Evolutionary conservation across 2,797 vertebrate genomes (phyloP).

Genomic region (Hoplostethus mediterraneus): DNA sequence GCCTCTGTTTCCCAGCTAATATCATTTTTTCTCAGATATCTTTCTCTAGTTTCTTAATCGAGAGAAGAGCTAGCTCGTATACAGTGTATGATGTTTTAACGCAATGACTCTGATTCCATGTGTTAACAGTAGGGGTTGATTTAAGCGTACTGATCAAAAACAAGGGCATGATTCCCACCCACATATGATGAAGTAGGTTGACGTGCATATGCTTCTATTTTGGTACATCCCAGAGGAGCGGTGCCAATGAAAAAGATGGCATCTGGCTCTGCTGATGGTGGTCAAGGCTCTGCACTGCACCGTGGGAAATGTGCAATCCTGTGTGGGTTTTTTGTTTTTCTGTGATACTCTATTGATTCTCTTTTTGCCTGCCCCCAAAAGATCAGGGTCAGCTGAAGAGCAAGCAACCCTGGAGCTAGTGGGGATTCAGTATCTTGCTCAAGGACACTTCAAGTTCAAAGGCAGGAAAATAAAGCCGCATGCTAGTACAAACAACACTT

Average conservation of each 20-base stretch:
- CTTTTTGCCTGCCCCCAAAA: neutral
- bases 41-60: no score
- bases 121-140: no score
- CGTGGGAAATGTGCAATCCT: constrained; percentile 51
- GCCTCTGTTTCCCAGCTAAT: neutral
- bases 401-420: neutral
- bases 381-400: constrained; percentile 1
- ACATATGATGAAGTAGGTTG: constrained; percentile 24
- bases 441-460: constrained; percentile 1
- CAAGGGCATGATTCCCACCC: constrained; percentile 9
- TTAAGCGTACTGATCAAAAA: no score
- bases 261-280: constrained; percentile 48
- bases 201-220: constrained; percentile 39
- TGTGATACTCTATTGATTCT: constrained; percentile 26
- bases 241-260: constrained; percentile 27
- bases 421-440: neutral
- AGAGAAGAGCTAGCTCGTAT: neutral
- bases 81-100: neutral
- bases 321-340: constrained; percentile 18
- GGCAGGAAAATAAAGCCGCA: no score
- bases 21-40: no score
- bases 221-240: constrained; percentile 28
- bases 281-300: constrained; percentile 42
- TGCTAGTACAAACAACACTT: no score
- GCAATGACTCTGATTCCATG: no score